Conservation (phyloP, 2,113 vertebrate species). For the Myxocyprinus asiaticus region DNA sequence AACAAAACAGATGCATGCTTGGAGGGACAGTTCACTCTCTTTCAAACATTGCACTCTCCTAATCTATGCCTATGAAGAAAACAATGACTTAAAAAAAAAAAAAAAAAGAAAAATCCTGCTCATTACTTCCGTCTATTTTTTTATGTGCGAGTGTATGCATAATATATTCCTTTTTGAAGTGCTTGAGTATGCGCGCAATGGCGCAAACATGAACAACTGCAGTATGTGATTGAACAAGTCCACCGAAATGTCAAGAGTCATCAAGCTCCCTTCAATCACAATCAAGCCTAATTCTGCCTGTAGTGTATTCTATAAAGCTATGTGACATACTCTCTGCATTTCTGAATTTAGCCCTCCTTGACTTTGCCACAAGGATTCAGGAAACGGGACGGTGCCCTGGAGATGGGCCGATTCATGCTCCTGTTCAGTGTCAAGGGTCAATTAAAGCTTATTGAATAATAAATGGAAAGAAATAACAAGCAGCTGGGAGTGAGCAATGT, state of each 20-base stretch:
- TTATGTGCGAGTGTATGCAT: not conserved
- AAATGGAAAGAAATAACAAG: slow-evolving; percentile 72
- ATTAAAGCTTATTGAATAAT: slow-evolving; percentile 76
- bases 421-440: slow-evolving; percentile 67
- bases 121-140: slow-evolving; percentile 23
- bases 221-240: slow-evolving; percentile 55
- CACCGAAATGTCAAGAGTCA: slow-evolving; percentile 60
- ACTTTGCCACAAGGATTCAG: slow-evolving; percentile 43
- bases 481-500: slow-evolving; percentile 61
- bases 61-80: too few species aligned
- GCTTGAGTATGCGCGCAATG: slow-evolving; percentile 26
- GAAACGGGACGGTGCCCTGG: not conserved
- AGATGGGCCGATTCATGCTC: slow-evolving; percentile 59
- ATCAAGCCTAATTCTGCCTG: slow-evolving; percentile 52
- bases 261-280: slow-evolving; percentile 54
- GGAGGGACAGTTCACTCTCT: too few species aligned
- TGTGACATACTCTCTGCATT: slow-evolving; percentile 6
- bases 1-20: too few species aligned
- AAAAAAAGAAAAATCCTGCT: not conserved
- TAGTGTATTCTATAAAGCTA: slow-evolving; percentile 44
- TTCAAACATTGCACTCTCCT: too few species aligned
- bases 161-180: slow-evolving; percentile 8
- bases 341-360: slow-evolving; percentile 46
- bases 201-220: slow-evolving; percentile 44
- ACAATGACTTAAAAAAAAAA: too few species aligned